A percentile compares a stretch with the other conserved stretches of the same genome.
phyloP scores from a whole-genome alignment of 23 tunicate genomes.

The Clavelina lepadiformis region DNA sequence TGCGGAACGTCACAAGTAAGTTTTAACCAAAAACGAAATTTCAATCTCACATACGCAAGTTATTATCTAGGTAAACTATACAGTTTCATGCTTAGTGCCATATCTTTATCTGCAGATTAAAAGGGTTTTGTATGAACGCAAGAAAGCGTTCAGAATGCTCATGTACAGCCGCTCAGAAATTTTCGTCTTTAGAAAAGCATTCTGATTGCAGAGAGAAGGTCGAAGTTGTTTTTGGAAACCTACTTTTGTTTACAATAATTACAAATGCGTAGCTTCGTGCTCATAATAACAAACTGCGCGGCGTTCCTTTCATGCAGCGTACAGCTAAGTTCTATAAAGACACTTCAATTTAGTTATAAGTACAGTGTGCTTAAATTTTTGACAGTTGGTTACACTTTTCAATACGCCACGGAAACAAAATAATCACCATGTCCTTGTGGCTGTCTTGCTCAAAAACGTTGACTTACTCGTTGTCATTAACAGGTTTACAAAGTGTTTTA shows the following conservation, averaged over 20 bases:
- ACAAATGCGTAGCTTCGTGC: too few relatives aligned
- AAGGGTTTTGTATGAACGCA: slow-evolving; percentile 14
- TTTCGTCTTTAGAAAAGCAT: slow-evolving; percentile 48
- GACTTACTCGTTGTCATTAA: background rate
- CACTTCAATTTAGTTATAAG: too few relatives aligned
- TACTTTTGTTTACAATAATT: too few relatives aligned
- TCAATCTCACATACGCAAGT: too few relatives aligned
- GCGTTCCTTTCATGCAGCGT: too few relatives aligned
- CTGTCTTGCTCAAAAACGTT: background rate
- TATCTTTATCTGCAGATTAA: slow-evolving; percentile 26
- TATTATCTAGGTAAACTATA: too few relatives aligned
- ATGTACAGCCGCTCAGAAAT: slow-evolving; percentile 47
- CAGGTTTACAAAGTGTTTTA: slow-evolving; percentile 64
- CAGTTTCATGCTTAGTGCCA: too few relatives aligned
- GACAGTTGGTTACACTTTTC: too few relatives aligned
- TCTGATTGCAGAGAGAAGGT: slow-evolving; percentile 66
- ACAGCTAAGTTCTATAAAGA: too few relatives aligned
- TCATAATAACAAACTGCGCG: too few relatives aligned
- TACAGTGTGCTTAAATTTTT: too few relatives aligned
- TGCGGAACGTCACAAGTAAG: background rate
- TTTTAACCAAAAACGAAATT: background rate
- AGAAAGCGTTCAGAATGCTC: slow-evolving; percentile 4
- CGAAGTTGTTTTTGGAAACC: background rate
- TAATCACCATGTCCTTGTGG: background rate
- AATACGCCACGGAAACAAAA: background rate